Conservation (phyloP, 2,113 vertebrate genomes). For the Heterotis niloticus region DNA sequence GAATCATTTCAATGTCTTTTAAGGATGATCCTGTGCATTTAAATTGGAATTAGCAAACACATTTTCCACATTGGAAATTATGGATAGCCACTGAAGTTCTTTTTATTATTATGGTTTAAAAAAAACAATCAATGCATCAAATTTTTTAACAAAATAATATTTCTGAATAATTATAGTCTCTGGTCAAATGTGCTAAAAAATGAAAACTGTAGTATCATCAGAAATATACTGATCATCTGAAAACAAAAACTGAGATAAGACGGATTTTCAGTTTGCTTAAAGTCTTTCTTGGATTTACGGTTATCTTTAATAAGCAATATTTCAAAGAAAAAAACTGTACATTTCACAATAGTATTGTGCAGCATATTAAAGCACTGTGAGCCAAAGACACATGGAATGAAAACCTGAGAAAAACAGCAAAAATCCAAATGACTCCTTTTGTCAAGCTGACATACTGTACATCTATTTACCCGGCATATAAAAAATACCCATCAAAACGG, state of each 20-base stretch:
- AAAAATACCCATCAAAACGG: not conserved
- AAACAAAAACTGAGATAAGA: not conserved
- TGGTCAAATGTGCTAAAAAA: no score
- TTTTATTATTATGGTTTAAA: slow-evolving; percentile 6
- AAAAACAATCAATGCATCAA: not conserved
- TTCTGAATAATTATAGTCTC: not conserved
- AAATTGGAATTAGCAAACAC: no score
- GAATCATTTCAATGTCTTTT: no score
- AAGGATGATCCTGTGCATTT: no score
- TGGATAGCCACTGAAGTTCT: not conserved
- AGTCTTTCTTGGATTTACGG: not conserved
- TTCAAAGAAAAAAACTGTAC: not conserved
- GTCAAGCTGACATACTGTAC: not conserved
- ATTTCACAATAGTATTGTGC: not conserved
- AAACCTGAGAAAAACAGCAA: not conserved
- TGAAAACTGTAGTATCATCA: not conserved
- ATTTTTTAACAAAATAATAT: not conserved
- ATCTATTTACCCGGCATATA: not conserved
- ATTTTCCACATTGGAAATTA: no score
- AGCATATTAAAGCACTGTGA: not conserved
- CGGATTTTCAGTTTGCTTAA: no score
- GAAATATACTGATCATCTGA: not conserved
- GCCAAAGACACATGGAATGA: slow-evolving; percentile 1
- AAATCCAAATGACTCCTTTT: not conserved
- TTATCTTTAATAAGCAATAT: not conserved